Conservation (phyloP, 2,888 invertebrate genomes). For the Druceiella hillmani region DNA sequence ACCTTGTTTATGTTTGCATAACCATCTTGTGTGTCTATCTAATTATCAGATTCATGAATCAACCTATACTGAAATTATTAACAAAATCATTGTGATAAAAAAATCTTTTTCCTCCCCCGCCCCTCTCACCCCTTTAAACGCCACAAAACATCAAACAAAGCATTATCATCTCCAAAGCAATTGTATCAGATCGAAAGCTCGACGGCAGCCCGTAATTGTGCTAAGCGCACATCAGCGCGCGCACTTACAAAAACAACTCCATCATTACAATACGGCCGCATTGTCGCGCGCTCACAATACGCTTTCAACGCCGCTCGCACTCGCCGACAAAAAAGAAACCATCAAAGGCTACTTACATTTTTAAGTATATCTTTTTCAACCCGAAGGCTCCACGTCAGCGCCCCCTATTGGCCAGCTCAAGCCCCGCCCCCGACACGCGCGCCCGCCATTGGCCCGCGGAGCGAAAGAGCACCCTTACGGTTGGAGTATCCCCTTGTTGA, state of each 20-base stretch:
- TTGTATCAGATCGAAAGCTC: too few species aligned
- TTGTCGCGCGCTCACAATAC: neutral
- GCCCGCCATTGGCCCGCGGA: constrained; percentile 36
- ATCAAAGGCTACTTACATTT: constrained; percentile 23
- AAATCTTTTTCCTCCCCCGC: too few species aligned
- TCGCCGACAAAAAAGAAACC: neutral
- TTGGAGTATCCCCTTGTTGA: constrained; percentile 51
- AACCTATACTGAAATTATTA: too few species aligned
- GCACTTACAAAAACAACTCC: constrained; percentile 50
- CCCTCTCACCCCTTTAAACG: too few species aligned
- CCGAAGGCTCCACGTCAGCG: constrained; percentile 37
- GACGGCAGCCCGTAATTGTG: too few species aligned
- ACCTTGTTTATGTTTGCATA: too few species aligned
- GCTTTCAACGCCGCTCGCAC: neutral
- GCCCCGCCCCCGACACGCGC: constrained; percentile 40
- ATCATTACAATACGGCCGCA: neutral
- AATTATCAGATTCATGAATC: too few species aligned
- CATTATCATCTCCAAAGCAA: too few species aligned
- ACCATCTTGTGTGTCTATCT: too few species aligned
- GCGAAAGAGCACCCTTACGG: constrained; percentile 43
- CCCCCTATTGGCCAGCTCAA: constrained; percentile 34
- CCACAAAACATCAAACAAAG: too few species aligned
- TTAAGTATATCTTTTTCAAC: constrained; percentile 49
- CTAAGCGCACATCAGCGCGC: too few species aligned
- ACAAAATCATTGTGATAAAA: too few species aligned